Base-by-base conservation (phyloP, 92 coral and sea anemone genomes). In the Montipora capitata region DNA sequence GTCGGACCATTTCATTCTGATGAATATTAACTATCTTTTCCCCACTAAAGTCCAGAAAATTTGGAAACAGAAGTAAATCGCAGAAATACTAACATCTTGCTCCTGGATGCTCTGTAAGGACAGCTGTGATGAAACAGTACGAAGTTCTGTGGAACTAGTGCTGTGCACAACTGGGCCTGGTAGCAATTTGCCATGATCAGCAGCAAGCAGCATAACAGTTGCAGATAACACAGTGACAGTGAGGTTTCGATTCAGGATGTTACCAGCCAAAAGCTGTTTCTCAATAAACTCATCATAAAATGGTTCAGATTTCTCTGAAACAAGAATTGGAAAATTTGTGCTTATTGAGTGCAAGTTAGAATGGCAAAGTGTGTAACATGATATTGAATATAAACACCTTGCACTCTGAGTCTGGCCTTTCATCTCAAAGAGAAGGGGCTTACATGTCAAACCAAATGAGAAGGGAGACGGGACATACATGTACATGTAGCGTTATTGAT, bases 241-340 rank as follows among this genome's bases (percentile, higher is more conserved):
- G 52, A 93, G 45, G 41, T 94, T 72, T 14, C 96, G 96, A 17
- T 89, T 90, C 11, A 95, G 92, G 14, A 96, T 90, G 84, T 92
- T 98, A 54, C 99, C 98, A n/a, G 99, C 96, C 20, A 96, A 85
- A 42, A 98, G 95, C 91, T 98, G 99, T 77, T 96, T 95, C 90
- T 96, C 98, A 18, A 98, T 93, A 85, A 98, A 98, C 74, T 98
- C 99, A 85, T 98, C 99, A 84, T 98, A 98, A 80, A 92, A 98
- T 57, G 90, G 90, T 20, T 88, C 93, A 81, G 88, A 80, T 84
- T 96, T 98, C 79, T 94, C 99, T 98, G 78, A 27, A 93, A 94
- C 11, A 41, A 63, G 27, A 18, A 63, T 16, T 18, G 68, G 7
- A 7, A 1, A 59, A 59, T 13, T 45, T 45, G 51, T 59, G 18